These are phyloP conservation scores for Emmelina monodactyla DNA, from an alignment of 2,888 invertebrate genomes.

Conservation along the genomic window DNA sequence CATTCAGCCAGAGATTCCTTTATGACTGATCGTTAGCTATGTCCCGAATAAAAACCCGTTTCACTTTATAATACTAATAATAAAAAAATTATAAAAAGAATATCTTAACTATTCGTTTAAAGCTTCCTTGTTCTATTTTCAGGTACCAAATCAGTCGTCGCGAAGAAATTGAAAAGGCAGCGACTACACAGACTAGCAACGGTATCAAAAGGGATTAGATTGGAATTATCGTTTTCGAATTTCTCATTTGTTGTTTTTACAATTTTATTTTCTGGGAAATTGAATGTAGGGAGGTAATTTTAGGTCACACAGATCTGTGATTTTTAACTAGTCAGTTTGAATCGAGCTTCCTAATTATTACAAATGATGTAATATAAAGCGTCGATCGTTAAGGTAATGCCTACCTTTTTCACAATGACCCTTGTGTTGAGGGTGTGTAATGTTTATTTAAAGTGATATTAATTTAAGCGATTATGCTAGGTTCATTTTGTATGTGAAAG, in stretches of 20 bases:
- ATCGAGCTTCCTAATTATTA: too few relatives aligned
- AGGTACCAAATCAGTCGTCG: slow-evolving; percentile 67
- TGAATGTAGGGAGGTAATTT: too few relatives aligned
- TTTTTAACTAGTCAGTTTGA: too few relatives aligned
- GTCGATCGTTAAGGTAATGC: too few relatives aligned
- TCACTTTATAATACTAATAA: slow-evolving; percentile 22
- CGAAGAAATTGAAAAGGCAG: slow-evolving; percentile 50
- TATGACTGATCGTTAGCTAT: slow-evolving; percentile 35
- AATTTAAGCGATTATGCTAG: slow-evolving; percentile 54
- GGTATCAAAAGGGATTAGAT: slow-evolving; percentile 69
- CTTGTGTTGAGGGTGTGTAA: slow-evolving; percentile 19
- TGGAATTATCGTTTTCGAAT: not conserved
- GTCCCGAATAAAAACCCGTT: slow-evolving; percentile 33
- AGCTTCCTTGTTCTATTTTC: too few relatives aligned
- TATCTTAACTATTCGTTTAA: too few relatives aligned
- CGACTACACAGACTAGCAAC: slow-evolving; percentile 63
- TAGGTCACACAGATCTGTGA: too few relatives aligned
- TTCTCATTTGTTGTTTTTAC: too few relatives aligned
- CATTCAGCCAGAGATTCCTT: slow-evolving; percentile 33
- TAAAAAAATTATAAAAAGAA: too few relatives aligned
- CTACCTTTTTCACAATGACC: too few relatives aligned
- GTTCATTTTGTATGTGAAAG: slow-evolving; percentile 48
- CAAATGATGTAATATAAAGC: too few relatives aligned
- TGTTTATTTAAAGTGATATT: slow-evolving; percentile 49
- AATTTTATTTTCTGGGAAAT: too few relatives aligned